Base-by-base conservation (phyloP, 2,888 invertebrate genomes). In the Liposcelis brunnea region DNA sequence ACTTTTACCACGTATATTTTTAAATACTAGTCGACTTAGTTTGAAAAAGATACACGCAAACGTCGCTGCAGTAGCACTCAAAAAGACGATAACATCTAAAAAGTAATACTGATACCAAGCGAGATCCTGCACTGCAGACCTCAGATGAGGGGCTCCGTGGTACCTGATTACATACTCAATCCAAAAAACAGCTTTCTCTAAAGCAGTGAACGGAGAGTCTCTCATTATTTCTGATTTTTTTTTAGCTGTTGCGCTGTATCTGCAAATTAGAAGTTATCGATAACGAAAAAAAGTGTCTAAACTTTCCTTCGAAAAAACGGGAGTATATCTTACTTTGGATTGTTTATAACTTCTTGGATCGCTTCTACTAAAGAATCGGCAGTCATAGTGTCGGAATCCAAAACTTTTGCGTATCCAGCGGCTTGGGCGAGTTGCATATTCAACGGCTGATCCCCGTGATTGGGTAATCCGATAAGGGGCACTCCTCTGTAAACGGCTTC, bases 31-130 rank as follows among this genome's bases (percentile, higher is more conserved):
- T n/a, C n/a, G n/a, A n/a, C n/a, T n/a, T n/a, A n/a, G n/a, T n/a
- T n/a, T n/a, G n/a, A n/a, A n/a, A n/a, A n/a, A n/a, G n/a, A n/a
- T n/a, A n/a, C n/a, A n/a, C n/a, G n/a, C n/a, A n/a, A n/a, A n/a
- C n/a, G n/a, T n/a, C n/a, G n/a, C n/a, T n/a, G n/a, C n/a, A 68
- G 66, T 4, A 57, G 65, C 33, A 71, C 59, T 31, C 76, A 63
- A 55, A 26, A 26, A 26, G 3, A 31, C 44, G 1, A 50, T 26
- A 3, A 55, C 51, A 48, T 57, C 57, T 21, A 54, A 46, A 11
- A 52, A 49, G 43, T 53, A 49, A 36, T 51, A 53, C 26, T 54
- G 50, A 43, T 54, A 51, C 44, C 51, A 52, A 15, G 52, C 51
- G 45, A 56, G 37, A 11, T 54, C 46, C 26, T 51, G 45, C 8